phyloP scores from a whole-genome alignment of 2,888 invertebrate genomes.

The Dysmachus trigonus region DNA sequence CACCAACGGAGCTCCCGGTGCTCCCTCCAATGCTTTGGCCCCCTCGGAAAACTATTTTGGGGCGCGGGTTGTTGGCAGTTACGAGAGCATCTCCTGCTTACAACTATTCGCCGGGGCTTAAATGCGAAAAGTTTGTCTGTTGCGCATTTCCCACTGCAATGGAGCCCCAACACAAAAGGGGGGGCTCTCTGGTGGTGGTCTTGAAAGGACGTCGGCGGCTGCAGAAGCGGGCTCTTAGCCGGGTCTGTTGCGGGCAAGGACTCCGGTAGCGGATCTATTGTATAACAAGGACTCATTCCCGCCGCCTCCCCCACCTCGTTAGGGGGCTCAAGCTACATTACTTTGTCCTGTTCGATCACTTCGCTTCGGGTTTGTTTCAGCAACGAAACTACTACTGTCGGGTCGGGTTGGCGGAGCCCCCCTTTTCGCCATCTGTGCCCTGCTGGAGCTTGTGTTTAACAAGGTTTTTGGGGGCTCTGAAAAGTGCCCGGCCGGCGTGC shows the following conservation, averaged over 20 bases:
- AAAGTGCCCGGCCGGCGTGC: background rate
- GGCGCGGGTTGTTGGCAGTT: slow-evolving; percentile 14
- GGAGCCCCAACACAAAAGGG: background rate
- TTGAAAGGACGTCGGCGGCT: background rate
- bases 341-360: slow-evolving; percentile 29
- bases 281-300: background rate
- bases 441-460: slow-evolving; percentile 18
- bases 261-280: background rate
- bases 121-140: slow-evolving; percentile 38
- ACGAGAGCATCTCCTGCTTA: slow-evolving; percentile 27
- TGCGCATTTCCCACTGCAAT: slow-evolving; percentile 30
- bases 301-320: background rate
- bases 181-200: background rate
- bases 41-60: slow-evolving; percentile 13
- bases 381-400: no score
- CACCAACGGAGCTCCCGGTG: background rate
- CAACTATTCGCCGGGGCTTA: slow-evolving; percentile 20
- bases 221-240: background rate
- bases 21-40: background rate
- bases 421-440: background rate
- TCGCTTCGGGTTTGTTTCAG: background rate
- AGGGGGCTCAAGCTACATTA: background rate
- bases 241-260: background rate
- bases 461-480: slow-evolving; percentile 2
- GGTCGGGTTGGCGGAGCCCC: no score